Percentiles rank a stretch among this genome's conserved stretches.
Evolutionary conservation across 2,797 vertebrate species (phyloP).

Genomic region (Muscicapa comitata): DNA sequence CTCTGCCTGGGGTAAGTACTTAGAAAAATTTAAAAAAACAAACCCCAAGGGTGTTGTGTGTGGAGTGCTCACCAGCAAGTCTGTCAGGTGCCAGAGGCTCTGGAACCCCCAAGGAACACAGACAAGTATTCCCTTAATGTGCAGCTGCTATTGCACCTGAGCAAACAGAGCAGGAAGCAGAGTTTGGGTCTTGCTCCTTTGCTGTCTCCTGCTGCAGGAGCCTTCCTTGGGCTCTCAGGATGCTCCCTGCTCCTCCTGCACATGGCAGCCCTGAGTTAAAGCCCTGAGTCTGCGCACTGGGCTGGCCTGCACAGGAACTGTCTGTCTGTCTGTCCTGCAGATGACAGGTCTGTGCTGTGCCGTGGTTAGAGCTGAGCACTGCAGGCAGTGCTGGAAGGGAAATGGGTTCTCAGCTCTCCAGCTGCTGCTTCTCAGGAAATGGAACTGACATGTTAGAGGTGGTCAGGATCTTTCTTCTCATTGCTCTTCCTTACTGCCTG

Average conservation of each 20-base stretch:
- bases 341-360: too few species aligned
- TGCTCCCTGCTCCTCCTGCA: background rate
- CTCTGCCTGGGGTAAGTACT: background rate
- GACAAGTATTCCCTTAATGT: background rate
- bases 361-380: background rate
- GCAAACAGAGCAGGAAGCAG: background rate
- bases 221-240: background rate
- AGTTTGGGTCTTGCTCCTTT: background rate
- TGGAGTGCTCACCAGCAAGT: background rate
- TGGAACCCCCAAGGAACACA: background rate
- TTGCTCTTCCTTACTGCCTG: background rate
- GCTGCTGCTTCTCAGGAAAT: background rate
- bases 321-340: background rate
- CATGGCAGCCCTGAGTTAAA: accelerated
- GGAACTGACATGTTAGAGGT: background rate
- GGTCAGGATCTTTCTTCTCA: background rate
- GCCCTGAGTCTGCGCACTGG: background rate
- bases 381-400: background rate
- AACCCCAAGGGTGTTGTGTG: background rate
- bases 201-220: background rate
- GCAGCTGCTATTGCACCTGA: background rate
- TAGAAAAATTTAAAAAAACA: accelerated
- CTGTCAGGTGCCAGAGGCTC: too few species aligned
- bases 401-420: background rate
- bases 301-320: background rate